phyloP scores from a whole-genome alignment of 2,113 vertebrate species.

The Clarias batrachus region DNA sequence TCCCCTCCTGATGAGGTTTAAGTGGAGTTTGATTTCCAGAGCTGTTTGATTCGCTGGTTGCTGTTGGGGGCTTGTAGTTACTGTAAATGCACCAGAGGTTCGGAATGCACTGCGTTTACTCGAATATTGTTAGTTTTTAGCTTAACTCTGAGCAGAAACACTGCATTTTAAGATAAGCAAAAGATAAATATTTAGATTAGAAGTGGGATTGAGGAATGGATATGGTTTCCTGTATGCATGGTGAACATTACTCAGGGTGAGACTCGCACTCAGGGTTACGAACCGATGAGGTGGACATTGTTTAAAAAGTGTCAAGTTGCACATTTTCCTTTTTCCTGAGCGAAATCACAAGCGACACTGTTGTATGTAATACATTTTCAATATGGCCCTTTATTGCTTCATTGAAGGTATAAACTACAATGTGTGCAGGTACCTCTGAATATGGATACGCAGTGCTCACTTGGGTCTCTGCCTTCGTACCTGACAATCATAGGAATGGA shows the following conservation, averaged over 20 bases:
- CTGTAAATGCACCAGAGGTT: background rate
- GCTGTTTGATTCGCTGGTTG: background rate
- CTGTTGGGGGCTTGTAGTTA: conserved; percentile 3
- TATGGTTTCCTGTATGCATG: conserved; percentile 5
- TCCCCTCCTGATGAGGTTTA: conserved; percentile 45
- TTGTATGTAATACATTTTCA: background rate
- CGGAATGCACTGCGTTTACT: background rate
- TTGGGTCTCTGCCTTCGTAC: background rate
- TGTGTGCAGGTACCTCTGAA: background rate
- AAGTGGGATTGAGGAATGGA: conserved; percentile 11
- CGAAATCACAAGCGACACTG: background rate
- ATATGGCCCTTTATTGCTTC: background rate
- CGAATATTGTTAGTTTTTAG: conserved; percentile 2
- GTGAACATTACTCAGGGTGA: background rate
- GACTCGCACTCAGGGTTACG: background rate
- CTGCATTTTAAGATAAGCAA: background rate
- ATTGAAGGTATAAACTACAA: background rate
- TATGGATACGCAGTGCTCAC: background rate
- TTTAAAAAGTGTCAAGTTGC: conserved; percentile 12
- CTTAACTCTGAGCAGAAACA: background rate
- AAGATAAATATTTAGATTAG: conserved; percentile 14
- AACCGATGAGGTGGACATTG: background rate
- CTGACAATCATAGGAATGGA: background rate
- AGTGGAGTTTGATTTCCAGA: conserved; percentile 40
- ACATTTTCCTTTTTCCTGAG: background rate